Conservation (phyloP, 1,140 invertebrate genomes). For the Drosophila insularis region DNA sequence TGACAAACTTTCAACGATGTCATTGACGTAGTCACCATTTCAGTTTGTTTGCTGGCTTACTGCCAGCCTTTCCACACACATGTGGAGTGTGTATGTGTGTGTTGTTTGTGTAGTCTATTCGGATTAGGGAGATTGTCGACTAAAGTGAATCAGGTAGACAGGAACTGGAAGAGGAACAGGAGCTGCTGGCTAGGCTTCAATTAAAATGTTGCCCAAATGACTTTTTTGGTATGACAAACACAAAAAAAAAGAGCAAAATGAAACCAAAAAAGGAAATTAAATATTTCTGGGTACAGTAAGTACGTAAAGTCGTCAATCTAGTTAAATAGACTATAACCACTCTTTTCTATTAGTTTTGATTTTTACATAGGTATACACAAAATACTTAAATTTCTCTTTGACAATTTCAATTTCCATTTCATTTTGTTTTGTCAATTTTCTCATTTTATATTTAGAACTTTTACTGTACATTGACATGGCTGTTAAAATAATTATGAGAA, state of each 20-base stretch:
- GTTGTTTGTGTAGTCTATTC: background rate
- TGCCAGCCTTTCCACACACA: slow-evolving; percentile 33
- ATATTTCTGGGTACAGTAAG: slow-evolving; percentile 1
- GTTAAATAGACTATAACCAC: no score
- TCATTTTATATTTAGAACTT: no score
- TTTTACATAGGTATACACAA: no score
- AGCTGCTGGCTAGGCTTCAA: slow-evolving; percentile 51
- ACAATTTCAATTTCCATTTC: no score
- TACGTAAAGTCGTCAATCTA: no score
- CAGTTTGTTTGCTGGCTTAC: slow-evolving; percentile 39
- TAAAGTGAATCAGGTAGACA: slow-evolving; percentile 31
- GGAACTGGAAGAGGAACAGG: slow-evolving; percentile 19
- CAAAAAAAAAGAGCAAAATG: slow-evolving; percentile 59
- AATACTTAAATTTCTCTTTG: no score
- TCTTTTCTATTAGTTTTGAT: no score
- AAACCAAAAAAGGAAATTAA: slow-evolving; percentile 20
- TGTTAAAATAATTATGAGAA: no score
- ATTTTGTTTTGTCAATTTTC: no score
- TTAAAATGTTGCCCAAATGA: slow-evolving; percentile 75
- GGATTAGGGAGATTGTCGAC: slow-evolving; percentile 36
- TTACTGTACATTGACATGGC: no score
- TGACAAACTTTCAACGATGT: slow-evolving; percentile 77
- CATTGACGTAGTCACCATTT: slow-evolving; percentile 32
- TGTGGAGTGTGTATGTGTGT: background rate
- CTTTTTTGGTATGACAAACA: slow-evolving; percentile 67